Conservation (phyloP, 2,113 vertebrate species). For the Trichechus manatus region DNA sequence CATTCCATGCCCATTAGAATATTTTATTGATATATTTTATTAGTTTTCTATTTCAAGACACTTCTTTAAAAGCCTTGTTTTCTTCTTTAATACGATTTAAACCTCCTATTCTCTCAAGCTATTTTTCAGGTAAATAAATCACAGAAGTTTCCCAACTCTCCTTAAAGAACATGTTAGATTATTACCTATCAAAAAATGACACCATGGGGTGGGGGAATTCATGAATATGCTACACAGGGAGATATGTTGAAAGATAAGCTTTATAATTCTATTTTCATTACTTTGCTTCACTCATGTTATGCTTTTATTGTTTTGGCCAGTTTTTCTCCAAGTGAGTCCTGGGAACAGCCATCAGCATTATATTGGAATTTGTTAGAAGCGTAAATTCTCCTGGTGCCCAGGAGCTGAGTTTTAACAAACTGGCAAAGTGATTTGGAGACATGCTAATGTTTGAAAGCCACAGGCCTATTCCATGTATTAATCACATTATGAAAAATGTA, state of each 20-base stretch:
- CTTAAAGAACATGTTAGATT: background rate
- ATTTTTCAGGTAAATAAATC: constrained; percentile 35
- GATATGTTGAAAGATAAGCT: background rate
- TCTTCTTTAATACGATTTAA: background rate
- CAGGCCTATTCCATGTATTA: background rate
- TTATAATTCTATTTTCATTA: background rate
- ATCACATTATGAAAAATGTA: background rate
- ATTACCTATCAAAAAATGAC: constrained; percentile 10
- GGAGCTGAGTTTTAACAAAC: background rate
- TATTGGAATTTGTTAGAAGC: background rate
- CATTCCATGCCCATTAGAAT: background rate
- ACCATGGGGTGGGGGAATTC: background rate
- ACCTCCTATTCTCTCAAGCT: background rate
- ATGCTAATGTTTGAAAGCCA: background rate
- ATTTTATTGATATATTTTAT: background rate
- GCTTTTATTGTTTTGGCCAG: background rate
- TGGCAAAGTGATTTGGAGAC: background rate
- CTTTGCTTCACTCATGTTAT: background rate
- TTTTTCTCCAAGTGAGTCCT: background rate
- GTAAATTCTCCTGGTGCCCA: background rate
- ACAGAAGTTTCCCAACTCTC: background rate
- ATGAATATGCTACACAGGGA: background rate
- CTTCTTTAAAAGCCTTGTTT: background rate
- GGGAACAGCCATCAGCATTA: background rate
- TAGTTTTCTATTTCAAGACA: background rate